Evolutionary conservation across 2,888 invertebrate species (phyloP), one percentile per base, ranked within the genome.

Genomic region (Drosophila tripunctata): DNA sequence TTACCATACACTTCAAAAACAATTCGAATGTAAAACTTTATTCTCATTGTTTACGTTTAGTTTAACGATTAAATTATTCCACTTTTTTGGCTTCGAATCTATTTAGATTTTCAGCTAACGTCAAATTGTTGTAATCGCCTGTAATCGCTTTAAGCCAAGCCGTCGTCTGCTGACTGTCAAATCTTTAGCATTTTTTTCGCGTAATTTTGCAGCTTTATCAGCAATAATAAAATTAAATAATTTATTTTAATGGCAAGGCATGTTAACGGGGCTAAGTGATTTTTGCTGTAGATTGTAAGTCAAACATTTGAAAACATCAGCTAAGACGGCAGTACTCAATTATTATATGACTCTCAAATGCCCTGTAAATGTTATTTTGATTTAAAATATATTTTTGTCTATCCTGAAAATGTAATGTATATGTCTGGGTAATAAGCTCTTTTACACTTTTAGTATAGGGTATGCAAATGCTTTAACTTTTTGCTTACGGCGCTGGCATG

Each of bases 211-310:
- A 65, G 73, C 50, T 67, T 79, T 75, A 82, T 79, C 75, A 35
- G 48, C 57, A 75, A 67, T 82, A 86, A 81, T 83, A 80, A 83
- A 81, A 87, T 78, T 71, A 83, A 84, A 85, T 78, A 81, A 83
- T 84, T 87, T 81, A 81, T 78, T 81, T 87, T 68, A 83, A 81
- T 83, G 78, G 63, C 67, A 54, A 47, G 48, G 35, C 67, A 60
- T 54, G 71, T 62, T 85, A 87, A 83, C 83, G 83, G 77, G 87
- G 83, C 75, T 87, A 87, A 87, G 87, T 87, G 87, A 72, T 87
- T 87, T 87, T 82, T 68, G 88, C 52, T 87, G 87, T 87, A 67
- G 75, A 82, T 62, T 72, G 66, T 72, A 67, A 63, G 51, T 62
- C 40, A 75, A 68, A 55, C 54, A 55, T 64, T 36, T 48, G 17